Evolutionary conservation across 1,140 invertebrate species (phyloP).

Genomic region (Gerris buenoi): DNA sequence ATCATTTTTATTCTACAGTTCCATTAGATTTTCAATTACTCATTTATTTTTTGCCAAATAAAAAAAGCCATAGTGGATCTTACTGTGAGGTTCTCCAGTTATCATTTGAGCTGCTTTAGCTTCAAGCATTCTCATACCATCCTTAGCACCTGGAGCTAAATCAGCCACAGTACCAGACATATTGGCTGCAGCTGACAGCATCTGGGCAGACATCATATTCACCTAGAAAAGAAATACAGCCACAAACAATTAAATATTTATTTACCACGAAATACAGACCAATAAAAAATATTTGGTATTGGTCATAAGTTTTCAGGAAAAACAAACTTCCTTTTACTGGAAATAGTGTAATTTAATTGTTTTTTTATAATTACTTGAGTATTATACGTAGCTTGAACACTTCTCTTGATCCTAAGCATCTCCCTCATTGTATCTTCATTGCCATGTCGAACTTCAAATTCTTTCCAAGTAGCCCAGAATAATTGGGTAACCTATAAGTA

Average conservation of each 20-base stretch:
- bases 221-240: constrained; percentile 29
- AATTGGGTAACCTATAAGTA: constrained; percentile 62
- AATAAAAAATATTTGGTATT: too few relatives aligned
- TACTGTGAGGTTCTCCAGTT: too few relatives aligned
- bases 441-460: constrained; percentile 98
- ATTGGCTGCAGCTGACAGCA: constrained; percentile 59
- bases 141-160: constrained; percentile 50
- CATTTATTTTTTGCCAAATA: too few relatives aligned
- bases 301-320: too few relatives aligned
- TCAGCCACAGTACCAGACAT: constrained; percentile 46
- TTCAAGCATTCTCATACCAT: constrained; percentile 78
- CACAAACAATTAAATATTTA: too few relatives aligned
- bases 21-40: too few relatives aligned
- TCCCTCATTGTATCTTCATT: constrained; percentile 99
- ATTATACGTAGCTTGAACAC: constrained; percentile 93
- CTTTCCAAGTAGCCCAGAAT: constrained; percentile 99
- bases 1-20: too few relatives aligned
- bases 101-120: constrained; percentile 51
- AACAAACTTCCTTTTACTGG: too few relatives aligned
- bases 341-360: too few relatives aligned
- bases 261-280: too few relatives aligned
- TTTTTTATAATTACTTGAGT: too few relatives aligned
- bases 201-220: constrained; percentile 96
- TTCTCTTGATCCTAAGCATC: constrained; percentile 95
- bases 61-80: too few relatives aligned